Conservation (phyloP, 1,140 invertebrate genomes). For the Drosophila ercepeae region DNA sequence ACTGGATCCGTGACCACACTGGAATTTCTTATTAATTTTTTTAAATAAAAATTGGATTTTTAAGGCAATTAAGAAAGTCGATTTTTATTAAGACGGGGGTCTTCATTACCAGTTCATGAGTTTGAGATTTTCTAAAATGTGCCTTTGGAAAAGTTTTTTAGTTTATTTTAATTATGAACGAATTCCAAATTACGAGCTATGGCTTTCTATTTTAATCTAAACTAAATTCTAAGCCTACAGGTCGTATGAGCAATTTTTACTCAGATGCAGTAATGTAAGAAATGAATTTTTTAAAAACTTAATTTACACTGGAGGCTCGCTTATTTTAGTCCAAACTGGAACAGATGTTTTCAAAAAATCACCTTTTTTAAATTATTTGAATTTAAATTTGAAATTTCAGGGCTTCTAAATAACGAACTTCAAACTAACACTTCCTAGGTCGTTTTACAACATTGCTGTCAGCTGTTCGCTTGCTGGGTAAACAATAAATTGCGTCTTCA, state of each 20-base stretch:
- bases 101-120: not conserved
- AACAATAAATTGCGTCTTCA: conserved; percentile 1
- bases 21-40: conserved; percentile 56
- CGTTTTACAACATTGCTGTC: not conserved
- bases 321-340: not conserved
- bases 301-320: not conserved
- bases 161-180: no score
- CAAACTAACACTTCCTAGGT: not conserved
- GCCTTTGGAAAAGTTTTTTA: no score
- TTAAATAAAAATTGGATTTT: conserved; percentile 16
- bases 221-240: no score
- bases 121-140: no score
- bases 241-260: not conserved
- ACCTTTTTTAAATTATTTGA: no score
- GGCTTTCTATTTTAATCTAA: no score
- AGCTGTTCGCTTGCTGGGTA: not conserved
- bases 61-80: not conserved
- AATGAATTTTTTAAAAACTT: no score
- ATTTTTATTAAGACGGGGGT: not conserved
- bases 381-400: no score
- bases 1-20: conserved; percentile 84
- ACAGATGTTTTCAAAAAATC: not conserved
- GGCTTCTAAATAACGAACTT: no score
- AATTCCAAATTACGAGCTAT: no score
- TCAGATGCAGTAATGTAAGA: no score